phyloP scores from a whole-genome alignment of 2,797 vertebrate species.

The Pantherophis alleghaniensis region DNA sequence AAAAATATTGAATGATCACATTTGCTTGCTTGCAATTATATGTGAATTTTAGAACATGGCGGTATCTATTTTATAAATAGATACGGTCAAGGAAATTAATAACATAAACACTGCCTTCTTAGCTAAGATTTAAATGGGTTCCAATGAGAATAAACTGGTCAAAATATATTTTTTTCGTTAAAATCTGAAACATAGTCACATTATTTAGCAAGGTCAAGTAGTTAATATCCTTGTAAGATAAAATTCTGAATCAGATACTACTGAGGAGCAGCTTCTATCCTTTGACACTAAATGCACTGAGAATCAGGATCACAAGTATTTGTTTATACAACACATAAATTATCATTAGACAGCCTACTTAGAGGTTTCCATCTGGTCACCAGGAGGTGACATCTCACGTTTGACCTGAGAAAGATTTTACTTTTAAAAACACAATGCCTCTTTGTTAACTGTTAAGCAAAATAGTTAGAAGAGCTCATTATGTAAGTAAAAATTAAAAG shows the following conservation, averaged over 20 bases:
- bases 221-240: neutral
- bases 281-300: neutral
- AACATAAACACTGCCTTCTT: neutral
- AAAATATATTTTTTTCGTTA: neutral
- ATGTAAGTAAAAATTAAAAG: neutral
- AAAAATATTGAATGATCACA: neutral
- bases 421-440: neutral
- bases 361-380: neutral
- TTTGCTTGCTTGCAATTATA: neutral
- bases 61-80: constrained; percentile 12
- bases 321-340: neutral
- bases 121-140: neutral
- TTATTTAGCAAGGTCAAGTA: neutral
- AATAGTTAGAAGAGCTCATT: neutral
- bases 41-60: neutral
- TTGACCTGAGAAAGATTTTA: neutral
- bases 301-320: neutral
- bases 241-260: neutral
- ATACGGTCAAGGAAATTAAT: constrained; percentile 1
- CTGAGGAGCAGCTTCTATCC: neutral
- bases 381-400: neutral
- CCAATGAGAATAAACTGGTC: neutral
- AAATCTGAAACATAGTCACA: neutral
- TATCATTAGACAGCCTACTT: neutral
- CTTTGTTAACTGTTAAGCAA: neutral